Conservation (phyloP, 1,140 invertebrate species). For the Cheumatopsyche charites region DNA sequence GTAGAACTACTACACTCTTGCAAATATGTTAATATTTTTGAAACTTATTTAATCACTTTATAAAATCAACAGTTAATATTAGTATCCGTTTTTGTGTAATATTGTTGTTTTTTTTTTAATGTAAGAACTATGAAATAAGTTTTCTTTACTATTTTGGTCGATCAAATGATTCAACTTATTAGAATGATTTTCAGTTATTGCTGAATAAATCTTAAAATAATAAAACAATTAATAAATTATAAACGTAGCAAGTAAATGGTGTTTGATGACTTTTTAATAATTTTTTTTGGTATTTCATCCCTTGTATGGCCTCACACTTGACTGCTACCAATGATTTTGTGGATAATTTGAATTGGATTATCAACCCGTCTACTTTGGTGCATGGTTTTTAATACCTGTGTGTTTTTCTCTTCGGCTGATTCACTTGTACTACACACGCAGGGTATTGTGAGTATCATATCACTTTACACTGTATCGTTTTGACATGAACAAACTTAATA, state of each 20-base stretch:
- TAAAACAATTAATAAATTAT: not conserved
- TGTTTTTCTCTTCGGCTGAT: constrained; percentile 47
- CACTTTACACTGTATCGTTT: constrained; percentile 43
- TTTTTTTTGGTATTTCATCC: constrained; percentile 47
- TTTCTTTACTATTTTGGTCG: no score
- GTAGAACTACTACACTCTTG: no score
- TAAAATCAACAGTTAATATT: no score
- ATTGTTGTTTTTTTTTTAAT: no score
- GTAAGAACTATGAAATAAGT: no score
- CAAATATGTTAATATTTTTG: no score
- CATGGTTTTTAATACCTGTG: constrained; percentile 49
- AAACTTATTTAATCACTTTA: no score
- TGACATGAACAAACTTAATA: constrained; percentile 13
- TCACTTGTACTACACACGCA: constrained; percentile 45
- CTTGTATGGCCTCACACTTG: constrained; percentile 39
- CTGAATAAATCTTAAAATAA: not conserved
- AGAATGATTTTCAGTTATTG: not conserved
- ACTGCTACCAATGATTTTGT: constrained; percentile 35
- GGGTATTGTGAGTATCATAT: constrained; percentile 49
- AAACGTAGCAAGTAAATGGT: constrained; percentile 32
- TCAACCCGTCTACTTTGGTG: constrained; percentile 45
- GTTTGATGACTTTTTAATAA: constrained; percentile 44
- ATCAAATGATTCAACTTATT: no score
- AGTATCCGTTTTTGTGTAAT: no score
- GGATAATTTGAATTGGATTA: constrained; percentile 43